A percentile compares a stretch with the other conserved stretches of the same genome.
phyloP scores from a whole-genome alignment of 2,797 vertebrate species.

The Gobionotothen gibberifrons region DNA sequence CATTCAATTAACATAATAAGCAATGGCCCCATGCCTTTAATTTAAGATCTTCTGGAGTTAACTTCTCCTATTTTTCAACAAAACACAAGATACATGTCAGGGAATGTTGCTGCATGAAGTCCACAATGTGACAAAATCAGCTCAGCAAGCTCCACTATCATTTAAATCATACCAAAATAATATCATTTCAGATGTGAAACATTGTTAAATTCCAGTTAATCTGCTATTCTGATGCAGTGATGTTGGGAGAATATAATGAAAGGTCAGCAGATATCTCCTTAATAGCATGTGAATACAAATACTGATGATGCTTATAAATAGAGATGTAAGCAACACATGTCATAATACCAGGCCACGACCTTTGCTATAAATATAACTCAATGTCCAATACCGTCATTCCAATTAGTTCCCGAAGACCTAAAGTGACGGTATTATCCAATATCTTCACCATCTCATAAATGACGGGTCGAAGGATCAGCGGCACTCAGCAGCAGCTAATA shows the following conservation, averaged over 20 bases:
- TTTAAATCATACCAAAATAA: neutral
- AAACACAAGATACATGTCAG: no score
- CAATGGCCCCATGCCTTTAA: no score
- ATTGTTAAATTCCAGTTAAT: neutral
- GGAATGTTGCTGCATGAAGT: no score
- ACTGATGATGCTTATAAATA: neutral
- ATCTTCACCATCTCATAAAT: conserved; percentile 21
- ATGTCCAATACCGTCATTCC: neutral
- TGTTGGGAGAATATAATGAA: neutral
- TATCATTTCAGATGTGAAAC: neutral
- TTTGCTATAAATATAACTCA: conserved; percentile 8
- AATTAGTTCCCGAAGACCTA: conserved; percentile 1
- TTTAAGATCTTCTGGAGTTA: no score
- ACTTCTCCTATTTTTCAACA: no score
- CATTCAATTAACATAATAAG: no score
- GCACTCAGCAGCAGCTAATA: conserved; percentile 33
- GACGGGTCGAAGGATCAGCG: conserved; percentile 53
- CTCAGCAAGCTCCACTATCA: neutral
- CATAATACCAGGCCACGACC: neutral
- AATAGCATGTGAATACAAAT: neutral
- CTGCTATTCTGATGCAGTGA: neutral
- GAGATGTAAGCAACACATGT: neutral
- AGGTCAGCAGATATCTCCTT: neutral
- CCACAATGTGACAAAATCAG: no score
- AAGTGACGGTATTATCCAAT: neutral